Base-by-base conservation (phyloP, 2,113 vertebrate species). In the Sminthopsis crassicaudata region DNA sequence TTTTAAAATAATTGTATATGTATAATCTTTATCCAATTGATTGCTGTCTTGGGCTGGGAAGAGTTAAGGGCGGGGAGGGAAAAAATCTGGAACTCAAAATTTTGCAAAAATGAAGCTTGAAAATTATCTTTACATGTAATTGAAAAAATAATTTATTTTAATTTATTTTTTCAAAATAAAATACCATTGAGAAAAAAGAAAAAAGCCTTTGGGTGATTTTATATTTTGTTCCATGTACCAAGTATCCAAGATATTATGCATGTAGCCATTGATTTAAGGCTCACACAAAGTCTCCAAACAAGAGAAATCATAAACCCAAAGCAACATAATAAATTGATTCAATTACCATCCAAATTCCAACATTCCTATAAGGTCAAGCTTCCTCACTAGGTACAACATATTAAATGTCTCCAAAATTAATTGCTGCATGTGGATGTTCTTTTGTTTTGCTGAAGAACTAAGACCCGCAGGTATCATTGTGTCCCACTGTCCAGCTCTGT, bases 341-440 rank as follows among this genome's bases (percentile, higher is more conserved):
- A 91, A 93, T 91, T 48, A 92, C 91, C 10, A 94, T 8, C 0
- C 26, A 54, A 60, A 22, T 90, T 42, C 67, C 93, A 48, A 46
- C 30, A 76, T 89, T 90, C 76, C 93, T 53, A 90, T 51, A 93
- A 95, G 88, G 89, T 50, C 90, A 94, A 53, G 57, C 42, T 91
- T 88, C 89, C 53, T 94, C 76, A 54, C 51, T 42, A 53, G 14
- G 3, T 50, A 46, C 91, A 90, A 90, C 50, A 48, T 42, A 96
- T 93, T 93, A 50, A 91, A 91, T 93, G 53, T 36, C 89, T 96
- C 23, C 88, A 88, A 91, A 51, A 46, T 92, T 93, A 95, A 95
- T 7, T 94, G 91, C 53, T 48, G 92, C 50, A 1, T 30, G 27
- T 60, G 19, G 93, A 30, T 92, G 95, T 92, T 88, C 88, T 93